These are phyloP conservation scores for Zosterops pallidus DNA, from an alignment of 2,113 vertebrate genomes.

Conservation along the genomic window DNA sequence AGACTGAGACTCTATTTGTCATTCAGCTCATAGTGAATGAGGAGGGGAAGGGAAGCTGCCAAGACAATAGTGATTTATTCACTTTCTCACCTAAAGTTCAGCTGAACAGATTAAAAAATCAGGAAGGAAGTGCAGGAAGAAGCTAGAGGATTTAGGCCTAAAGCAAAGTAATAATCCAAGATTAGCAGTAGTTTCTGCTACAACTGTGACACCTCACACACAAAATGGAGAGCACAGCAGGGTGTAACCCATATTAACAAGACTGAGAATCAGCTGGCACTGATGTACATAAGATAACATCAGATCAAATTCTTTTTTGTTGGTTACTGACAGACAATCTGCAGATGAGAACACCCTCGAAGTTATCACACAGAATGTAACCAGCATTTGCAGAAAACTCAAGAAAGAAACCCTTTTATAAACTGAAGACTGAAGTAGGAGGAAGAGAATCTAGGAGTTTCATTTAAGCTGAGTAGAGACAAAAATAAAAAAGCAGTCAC, in stretches of 20 bases:
- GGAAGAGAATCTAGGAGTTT: neutral
- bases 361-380: neutral
- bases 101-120: neutral
- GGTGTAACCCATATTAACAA: neutral
- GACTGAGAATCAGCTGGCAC: neutral
- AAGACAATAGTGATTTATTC: neutral
- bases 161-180: neutral
- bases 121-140: neutral
- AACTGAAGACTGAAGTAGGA: neutral
- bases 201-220: rapidly evolving
- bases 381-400: neutral
- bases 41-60: neutral
- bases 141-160: neutral
- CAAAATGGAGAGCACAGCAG: neutral
- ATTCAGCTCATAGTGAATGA: neutral
- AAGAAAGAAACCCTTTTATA: neutral
- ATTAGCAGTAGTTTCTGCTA: neutral
- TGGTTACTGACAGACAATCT: neutral
- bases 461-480: neutral
- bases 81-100: neutral
- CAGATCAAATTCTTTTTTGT: neutral
- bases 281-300: neutral
- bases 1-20: neutral
- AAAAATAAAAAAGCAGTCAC: neutral
- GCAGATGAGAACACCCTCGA: neutral